Evolutionary conservation across 2,797 vertebrate genomes (phyloP).

Genomic region (Pipistrellus pygmaeus): DNA sequence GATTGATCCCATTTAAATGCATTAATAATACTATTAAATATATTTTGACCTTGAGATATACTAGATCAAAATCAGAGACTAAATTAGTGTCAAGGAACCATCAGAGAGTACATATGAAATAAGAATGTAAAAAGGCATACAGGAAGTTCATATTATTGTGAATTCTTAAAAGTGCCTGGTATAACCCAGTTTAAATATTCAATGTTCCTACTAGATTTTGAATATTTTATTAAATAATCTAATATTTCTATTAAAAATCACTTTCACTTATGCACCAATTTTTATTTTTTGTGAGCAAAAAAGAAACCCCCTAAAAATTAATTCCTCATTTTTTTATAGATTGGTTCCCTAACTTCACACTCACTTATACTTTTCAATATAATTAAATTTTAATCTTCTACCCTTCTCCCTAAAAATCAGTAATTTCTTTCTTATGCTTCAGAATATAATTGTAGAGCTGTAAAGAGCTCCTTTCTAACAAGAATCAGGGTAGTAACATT

Average conservation of each 20-base stretch:
- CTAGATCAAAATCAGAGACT: background rate
- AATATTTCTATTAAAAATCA: conserved; percentile 49
- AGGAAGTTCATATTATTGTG: background rate
- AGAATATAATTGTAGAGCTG: conserved; percentile 82
- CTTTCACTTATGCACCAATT: conserved; percentile 19
- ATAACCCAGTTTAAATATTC: conserved; percentile 15
- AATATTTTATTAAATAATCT: conserved; percentile 47
- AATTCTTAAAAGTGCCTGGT: background rate
- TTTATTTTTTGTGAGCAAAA: background rate
- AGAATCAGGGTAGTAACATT: conserved; percentile 80
- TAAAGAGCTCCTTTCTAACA: conserved; percentile 76
- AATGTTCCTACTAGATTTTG: background rate
- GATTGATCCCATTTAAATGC: background rate
- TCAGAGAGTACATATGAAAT: conserved; percentile 29
- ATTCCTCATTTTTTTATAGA: conserved; percentile 15
- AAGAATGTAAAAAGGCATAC: background rate
- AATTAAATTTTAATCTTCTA: background rate
- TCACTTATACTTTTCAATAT: background rate
- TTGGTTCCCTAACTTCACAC: background rate
- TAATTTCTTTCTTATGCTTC: background rate
- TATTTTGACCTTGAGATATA: conserved; percentile 2
- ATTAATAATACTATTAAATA: background rate
- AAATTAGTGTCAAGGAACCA: background rate
- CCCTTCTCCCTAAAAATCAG: background rate
- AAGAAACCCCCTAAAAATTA: background rate